Base-by-base conservation (phyloP, 2,797 vertebrate genomes). In the Harpagifer antarcticus region DNA sequence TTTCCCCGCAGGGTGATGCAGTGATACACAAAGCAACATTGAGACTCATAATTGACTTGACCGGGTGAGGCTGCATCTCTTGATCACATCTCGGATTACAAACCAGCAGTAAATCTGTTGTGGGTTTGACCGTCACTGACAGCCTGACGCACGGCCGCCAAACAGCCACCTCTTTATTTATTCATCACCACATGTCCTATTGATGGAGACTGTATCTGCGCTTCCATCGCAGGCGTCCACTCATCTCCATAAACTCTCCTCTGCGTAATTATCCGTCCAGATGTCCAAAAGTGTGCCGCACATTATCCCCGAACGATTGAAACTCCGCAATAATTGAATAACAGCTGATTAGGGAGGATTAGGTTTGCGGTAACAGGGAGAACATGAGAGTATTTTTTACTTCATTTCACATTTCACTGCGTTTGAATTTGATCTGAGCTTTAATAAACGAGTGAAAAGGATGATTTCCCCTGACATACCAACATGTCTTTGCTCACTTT, bases 181-280 rank as follows among this genome's bases (percentile, higher is more conserved):
- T 95, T 93, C 93, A 93, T 93, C 90, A 44, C 87, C 93, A 92
- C 93, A 93, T 92, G 93, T 85, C 89, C 85, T 85, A 81, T 67
- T 85, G 86, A 93, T 77, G 70, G 33, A 74, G 74, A 82, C 82
- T 11, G 44, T 76, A 89, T 94, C 91, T 88, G 72, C 80, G 84
- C 91, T 85, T 85, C 87, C 82, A 90, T 86, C 88, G 85, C 31
- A 81, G 88, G 93, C 93, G 90, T 93, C 87, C 93, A 92, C 94
- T 97, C 95, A 96, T 98, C 97, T 97, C 96, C 97, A 97, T 96
- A 96, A 95, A 96, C 96, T 95, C 94, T 96, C 93, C 76, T 79
- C 94, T 17, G 74, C 70, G 92, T 94, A 95, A 97, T 98, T 96
- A 95, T 96, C 92, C 86, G 95, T 94, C 97, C 97, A 98, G 97